A percentile compares a stretch with the other conserved stretches of the same genome.
These are phyloP conservation scores for Tetramorium alpestre DNA, from an alignment of 1,140 invertebrate genomes.

Conservation along the genomic window DNA sequence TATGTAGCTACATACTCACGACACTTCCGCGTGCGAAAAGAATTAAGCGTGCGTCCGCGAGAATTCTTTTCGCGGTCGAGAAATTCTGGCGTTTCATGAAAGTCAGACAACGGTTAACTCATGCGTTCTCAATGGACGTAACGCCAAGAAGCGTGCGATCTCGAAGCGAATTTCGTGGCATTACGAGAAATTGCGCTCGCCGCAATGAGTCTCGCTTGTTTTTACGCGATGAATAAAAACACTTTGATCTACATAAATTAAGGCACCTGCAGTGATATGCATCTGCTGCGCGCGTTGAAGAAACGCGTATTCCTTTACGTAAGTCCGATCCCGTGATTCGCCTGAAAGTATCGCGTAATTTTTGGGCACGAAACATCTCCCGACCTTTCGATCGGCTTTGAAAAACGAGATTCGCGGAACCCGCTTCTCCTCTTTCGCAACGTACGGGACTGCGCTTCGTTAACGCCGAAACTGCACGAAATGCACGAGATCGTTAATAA, in stretches of 20 bases:
- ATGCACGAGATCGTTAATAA: constrained; percentile 66
- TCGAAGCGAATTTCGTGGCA: neutral
- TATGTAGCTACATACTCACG: neutral
- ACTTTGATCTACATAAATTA: constrained; percentile 21
- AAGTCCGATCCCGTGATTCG: neutral
- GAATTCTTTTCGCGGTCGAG: constrained; percentile 13
- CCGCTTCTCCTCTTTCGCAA: constrained; percentile 25
- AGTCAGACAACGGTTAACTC: constrained; percentile 12
- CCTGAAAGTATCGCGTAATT: constrained; percentile 3
- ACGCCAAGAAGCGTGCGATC: neutral
- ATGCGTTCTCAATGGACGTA: neutral
- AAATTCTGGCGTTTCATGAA: neutral
- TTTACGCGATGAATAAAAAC: constrained; percentile 20
- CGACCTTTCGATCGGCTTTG: neutral
- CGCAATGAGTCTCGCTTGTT: neutral
- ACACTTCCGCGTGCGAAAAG: constrained; percentile 41
- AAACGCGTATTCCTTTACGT: neutral
- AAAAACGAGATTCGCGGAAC: constrained; percentile 36
- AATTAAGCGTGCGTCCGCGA: neutral
- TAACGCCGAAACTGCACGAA: constrained; percentile 53
- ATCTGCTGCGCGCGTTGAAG: neutral
- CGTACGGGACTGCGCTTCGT: constrained; percentile 48
- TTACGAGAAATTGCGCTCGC: constrained; percentile 1
- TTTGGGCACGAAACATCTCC: neutral
- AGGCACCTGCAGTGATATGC: neutral